Evolutionary conservation across 2,113 vertebrate genomes (phyloP).

Genomic region (Tupaia chinensis): DNA sequence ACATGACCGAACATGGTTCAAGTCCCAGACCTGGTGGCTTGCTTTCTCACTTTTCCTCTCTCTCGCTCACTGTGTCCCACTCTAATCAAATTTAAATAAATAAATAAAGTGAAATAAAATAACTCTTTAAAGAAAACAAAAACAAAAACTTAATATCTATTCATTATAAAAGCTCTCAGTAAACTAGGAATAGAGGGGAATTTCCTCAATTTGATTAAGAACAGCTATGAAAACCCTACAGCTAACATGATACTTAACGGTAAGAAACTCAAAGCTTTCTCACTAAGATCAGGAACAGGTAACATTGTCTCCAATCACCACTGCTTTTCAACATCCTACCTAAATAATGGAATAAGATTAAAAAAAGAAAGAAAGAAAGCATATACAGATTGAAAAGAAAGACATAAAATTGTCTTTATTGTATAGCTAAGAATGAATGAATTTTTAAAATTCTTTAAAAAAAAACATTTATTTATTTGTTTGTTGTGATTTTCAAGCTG

Average conservation of each 20-base stretch:
- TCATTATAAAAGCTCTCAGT: not conserved
- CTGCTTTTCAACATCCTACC: not conserved
- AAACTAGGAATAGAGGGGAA: not conserved
- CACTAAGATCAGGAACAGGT: not conserved
- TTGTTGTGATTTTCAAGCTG: too few species aligned
- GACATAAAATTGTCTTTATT: not conserved
- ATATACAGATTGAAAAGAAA: not conserved
- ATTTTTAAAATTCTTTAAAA: too few species aligned
- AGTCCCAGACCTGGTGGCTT: too few species aligned
- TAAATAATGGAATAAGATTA: not conserved
- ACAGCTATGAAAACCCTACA: not conserved
- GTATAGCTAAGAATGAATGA: not conserved
- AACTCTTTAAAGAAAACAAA: not conserved
- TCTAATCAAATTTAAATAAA: too few species aligned
- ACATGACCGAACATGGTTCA: too few species aligned
- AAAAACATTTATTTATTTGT: too few species aligned
- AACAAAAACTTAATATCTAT: not conserved
- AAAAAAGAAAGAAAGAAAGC: slow-evolving; percentile 19
- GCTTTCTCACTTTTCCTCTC: too few species aligned
- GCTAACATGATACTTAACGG: not conserved
- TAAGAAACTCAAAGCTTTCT: not conserved
- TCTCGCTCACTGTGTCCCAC: too few species aligned
- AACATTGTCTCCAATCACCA: not conserved
- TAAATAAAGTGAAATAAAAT: too few species aligned
- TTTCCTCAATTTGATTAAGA: not conserved